These are phyloP conservation scores for Phyto melanocephala DNA, from an alignment of 2,888 invertebrate species.

Conservation along the genomic window DNA sequence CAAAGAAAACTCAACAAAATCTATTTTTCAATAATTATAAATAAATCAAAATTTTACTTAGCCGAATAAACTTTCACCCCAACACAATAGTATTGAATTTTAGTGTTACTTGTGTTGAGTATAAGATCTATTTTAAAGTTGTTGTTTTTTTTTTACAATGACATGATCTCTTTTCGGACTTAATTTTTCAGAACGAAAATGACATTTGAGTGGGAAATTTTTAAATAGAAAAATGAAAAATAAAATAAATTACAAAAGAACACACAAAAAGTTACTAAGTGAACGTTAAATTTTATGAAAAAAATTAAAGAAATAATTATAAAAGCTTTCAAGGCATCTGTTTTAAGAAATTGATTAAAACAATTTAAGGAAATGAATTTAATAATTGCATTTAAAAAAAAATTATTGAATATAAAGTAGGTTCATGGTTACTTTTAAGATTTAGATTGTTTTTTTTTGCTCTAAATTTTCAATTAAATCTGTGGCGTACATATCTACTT, in stretches of 20 bases:
- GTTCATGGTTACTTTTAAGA: not conserved
- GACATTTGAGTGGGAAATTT: slow-evolving; percentile 57
- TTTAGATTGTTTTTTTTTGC: not conserved
- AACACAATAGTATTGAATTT: slow-evolving; percentile 17
- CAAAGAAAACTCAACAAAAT: too few relatives aligned
- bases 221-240: slow-evolving; percentile 5
- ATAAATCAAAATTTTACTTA: not conserved
- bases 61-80: not conserved
- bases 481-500: too few relatives aligned
- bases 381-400: not conserved
- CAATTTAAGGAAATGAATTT: too few relatives aligned
- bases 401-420: not conserved
- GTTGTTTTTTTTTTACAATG: slow-evolving; percentile 25
- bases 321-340: not conserved
- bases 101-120: not conserved
- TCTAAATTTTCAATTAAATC: too few relatives aligned
- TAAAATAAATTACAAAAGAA: not conserved
- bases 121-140: slow-evolving; percentile 47
- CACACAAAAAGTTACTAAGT: not conserved
- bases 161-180: slow-evolving; percentile 43
- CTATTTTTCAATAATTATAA: too few relatives aligned
- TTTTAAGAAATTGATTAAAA: not conserved
- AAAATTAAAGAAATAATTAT: not conserved
- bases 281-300: not conserved
- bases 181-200: slow-evolving; percentile 32